phyloP scores from a whole-genome alignment of 2,113 vertebrate genomes.

The Anthoscopus minutus region DNA sequence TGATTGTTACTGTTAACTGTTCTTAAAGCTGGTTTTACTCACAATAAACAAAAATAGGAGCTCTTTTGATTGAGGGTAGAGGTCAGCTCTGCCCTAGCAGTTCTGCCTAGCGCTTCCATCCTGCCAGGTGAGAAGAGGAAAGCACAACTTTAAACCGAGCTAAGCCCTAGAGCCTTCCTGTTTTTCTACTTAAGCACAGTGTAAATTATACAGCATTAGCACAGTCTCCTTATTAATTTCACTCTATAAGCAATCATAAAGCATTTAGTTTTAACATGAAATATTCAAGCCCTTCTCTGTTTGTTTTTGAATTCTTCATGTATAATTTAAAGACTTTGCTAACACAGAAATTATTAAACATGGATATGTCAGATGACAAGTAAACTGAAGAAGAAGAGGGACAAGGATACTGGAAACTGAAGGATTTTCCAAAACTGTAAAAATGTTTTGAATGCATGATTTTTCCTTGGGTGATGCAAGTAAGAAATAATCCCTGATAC shows the following conservation, averaged over 20 bases:
- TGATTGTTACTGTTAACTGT: background rate
- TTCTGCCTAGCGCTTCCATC: background rate
- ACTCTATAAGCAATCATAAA: slow-evolving; percentile 1
- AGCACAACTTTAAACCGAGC: background rate
- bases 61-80: background rate
- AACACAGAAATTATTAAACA: slow-evolving; percentile 1
- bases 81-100: background rate
- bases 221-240: background rate
- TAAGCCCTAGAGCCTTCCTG: background rate
- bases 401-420: background rate
- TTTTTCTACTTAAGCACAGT: background rate
- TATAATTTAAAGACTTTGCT: slow-evolving; percentile 18
- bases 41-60: background rate
- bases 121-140: background rate
- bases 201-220: background rate
- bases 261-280: slow-evolving; percentile 18
- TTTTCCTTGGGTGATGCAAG: background rate
- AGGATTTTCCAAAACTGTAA: background rate
- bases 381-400: background rate
- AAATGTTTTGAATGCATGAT: background rate
- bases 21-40: background rate
- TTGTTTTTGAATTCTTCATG: background rate
- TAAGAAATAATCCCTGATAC: background rate
- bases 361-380: background rate
- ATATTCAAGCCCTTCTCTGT: slow-evolving; percentile 19